These are phyloP conservation scores for Drosophila littoralis DNA, from an alignment of 1,140 invertebrate genomes.

Conservation along the genomic window DNA sequence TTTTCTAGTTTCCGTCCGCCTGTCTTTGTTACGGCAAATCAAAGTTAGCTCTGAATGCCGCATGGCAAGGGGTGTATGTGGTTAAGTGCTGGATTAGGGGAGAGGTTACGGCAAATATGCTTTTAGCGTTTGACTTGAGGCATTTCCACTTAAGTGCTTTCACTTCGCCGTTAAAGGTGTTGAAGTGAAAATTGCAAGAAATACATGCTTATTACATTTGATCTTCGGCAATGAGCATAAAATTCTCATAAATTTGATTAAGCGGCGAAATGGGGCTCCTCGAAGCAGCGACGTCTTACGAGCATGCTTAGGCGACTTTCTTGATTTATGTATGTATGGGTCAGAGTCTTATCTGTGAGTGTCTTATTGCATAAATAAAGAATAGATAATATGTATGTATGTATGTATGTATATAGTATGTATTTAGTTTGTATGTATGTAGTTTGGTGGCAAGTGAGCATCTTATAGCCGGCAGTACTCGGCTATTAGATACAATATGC, in stretches of 20 bases:
- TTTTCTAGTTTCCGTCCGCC: slow-evolving; percentile 43
- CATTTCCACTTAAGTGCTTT: slow-evolving; percentile 79
- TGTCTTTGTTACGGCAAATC: slow-evolving; percentile 18
- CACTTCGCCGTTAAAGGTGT: slow-evolving; percentile 67
- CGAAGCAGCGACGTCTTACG: background rate
- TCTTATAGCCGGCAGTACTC: no score
- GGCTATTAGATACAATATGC: no score
- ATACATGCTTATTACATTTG: slow-evolving; percentile 78
- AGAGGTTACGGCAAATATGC: slow-evolving; percentile 52
- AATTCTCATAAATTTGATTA: slow-evolving; percentile 79
- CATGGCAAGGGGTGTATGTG: background rate
- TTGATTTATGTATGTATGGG: slow-evolving; percentile 47
- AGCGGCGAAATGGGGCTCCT: slow-evolving; percentile 24
- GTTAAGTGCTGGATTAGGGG: slow-evolving; percentile 13
- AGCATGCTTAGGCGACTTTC: background rate
- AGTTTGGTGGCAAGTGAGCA: no score
- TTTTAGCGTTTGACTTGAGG: slow-evolving; percentile 78
- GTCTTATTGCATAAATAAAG: slow-evolving; percentile 20
- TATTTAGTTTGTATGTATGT: no score
- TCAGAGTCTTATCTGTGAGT: slow-evolving; percentile 22
- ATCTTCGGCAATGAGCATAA: slow-evolving; percentile 70
- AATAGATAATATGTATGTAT: background rate
- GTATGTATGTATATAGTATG: no score
- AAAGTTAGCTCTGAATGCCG: slow-evolving; percentile 23
- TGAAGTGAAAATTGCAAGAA: slow-evolving; percentile 67